Percentiles rank a stretch among this genome's conserved stretches.
Conservation (phyloP, 2,888 invertebrate genomes). For the Junonia oenone region DNA sequence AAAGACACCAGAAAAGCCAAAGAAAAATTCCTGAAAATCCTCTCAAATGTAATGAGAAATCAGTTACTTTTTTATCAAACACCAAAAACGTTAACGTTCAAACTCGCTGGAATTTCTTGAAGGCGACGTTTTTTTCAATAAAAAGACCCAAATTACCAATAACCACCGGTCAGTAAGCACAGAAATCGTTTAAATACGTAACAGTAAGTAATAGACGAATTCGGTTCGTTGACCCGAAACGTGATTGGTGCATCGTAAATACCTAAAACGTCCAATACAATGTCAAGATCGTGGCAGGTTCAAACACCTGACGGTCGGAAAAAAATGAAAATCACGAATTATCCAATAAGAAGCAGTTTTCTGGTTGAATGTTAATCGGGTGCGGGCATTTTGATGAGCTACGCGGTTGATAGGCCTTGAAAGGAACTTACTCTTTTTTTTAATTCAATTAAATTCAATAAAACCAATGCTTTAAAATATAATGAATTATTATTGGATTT, state of each 20-base stretch:
- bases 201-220: background rate
- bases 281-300: slow-evolving; percentile 71
- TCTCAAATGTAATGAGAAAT: too few species aligned
- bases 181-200: background rate
- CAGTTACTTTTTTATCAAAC: background rate
- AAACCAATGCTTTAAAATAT: too few species aligned
- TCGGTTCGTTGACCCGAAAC: slow-evolving; percentile 41
- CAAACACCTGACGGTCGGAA: slow-evolving; percentile 62
- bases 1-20: too few species aligned
- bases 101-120: background rate
- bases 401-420: too few species aligned
- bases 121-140: background rate
- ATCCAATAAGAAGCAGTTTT: slow-evolving; percentile 70
- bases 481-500: too few species aligned
- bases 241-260: slow-evolving; percentile 22
- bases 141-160: background rate
- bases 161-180: background rate
- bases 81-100: background rate
- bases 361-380: slow-evolving; percentile 41
- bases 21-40: too few species aligned
- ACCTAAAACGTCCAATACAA: slow-evolving; percentile 38
- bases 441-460: too few species aligned
- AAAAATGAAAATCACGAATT: slow-evolving; percentile 74
- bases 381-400: slow-evolving; percentile 20
- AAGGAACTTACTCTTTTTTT: too few species aligned